Percentiles rank a stretch among this genome's conserved stretches.
Conservation (phyloP, 2,797 vertebrate genomes). For the Anableps anableps region DNA sequence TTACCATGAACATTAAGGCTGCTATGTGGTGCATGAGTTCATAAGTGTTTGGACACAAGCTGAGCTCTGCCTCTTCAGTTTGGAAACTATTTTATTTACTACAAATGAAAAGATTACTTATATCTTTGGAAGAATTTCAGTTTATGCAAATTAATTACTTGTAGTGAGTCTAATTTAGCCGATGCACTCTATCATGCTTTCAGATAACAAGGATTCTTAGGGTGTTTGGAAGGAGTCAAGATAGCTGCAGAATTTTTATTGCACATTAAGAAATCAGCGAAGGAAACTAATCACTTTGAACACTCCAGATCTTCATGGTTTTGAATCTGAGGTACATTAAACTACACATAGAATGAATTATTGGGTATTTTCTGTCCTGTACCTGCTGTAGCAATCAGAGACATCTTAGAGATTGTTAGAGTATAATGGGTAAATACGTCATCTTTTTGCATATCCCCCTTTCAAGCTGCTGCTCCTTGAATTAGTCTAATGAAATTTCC, state of each 20-base stretch:
- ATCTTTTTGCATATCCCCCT: slow-evolving; percentile 17
- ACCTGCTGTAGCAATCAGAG: slow-evolving; percentile 32
- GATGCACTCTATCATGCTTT: slow-evolving; percentile 16
- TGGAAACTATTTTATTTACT: not conserved
- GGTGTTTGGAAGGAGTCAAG: slow-evolving; percentile 36
- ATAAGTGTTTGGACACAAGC: slow-evolving; percentile 1
- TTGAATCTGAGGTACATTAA: slow-evolving; percentile 21
- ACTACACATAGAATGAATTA: slow-evolving; percentile 18
- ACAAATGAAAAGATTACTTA: slow-evolving; percentile 9
- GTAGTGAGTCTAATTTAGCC: slow-evolving; percentile 30
- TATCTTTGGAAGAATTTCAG: slow-evolving; percentile 24
- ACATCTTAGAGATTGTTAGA: slow-evolving; percentile 38
- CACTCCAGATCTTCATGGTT: slow-evolving; percentile 24
- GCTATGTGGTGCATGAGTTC: not conserved
- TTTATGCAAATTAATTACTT: slow-evolving; percentile 14
- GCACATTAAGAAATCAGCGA: slow-evolving; percentile 28
- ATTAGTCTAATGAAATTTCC: slow-evolving; percentile 31
- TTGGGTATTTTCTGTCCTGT: slow-evolving; percentile 21
- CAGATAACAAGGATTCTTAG: slow-evolving; percentile 31
- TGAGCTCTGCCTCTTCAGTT: not conserved
- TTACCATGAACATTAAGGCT: not conserved
- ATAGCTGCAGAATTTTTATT: slow-evolving; percentile 45
- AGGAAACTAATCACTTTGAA: slow-evolving; percentile 52
- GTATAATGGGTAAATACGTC: slow-evolving; percentile 31
- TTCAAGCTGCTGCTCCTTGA: not conserved